phyloP scores from a whole-genome alignment of 2,113 vertebrate genomes.

The Gracilinanus agilis region DNA sequence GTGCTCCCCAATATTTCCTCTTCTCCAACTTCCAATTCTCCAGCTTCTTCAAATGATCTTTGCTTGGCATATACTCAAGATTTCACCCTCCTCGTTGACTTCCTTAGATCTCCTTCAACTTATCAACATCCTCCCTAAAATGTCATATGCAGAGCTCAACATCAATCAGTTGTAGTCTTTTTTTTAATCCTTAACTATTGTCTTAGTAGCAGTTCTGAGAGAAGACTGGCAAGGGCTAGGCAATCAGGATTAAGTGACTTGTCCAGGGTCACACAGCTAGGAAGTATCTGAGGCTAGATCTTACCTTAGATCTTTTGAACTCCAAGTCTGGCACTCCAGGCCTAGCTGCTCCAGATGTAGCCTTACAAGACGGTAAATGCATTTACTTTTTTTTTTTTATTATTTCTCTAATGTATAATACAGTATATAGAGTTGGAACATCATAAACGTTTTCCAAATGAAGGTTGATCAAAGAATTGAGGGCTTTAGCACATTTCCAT shows the following conservation, averaged over 20 bases:
- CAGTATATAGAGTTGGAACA: not conserved
- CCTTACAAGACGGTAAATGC: not conserved
- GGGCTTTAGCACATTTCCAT: not conserved
- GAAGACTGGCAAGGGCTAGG: too few relatives aligned
- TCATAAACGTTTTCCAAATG: not conserved
- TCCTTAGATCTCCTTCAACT: not conserved
- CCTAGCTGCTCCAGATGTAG: not conserved
- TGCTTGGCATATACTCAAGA: not conserved
- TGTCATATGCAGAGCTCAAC: not conserved
- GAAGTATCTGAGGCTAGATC: too few relatives aligned
- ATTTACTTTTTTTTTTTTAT: not conserved
- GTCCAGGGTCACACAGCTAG: too few relatives aligned
- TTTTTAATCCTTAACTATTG: too few relatives aligned
- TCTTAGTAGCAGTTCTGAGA: too few relatives aligned
- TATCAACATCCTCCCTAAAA: not conserved
- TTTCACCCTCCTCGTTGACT: not conserved
- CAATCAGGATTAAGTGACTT: too few relatives aligned
- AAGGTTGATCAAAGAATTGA: not conserved
- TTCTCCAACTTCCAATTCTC: too few relatives aligned
- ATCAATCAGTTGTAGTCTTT: not conserved
- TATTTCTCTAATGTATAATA: not conserved
- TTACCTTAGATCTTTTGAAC: too few relatives aligned
- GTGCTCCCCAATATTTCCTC: too few relatives aligned
- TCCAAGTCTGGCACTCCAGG: too few relatives aligned
- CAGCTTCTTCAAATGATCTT: too few relatives aligned